phyloP scores from a whole-genome alignment of 2,113 vertebrate species.

The Melanerpes aurifrons region DNA sequence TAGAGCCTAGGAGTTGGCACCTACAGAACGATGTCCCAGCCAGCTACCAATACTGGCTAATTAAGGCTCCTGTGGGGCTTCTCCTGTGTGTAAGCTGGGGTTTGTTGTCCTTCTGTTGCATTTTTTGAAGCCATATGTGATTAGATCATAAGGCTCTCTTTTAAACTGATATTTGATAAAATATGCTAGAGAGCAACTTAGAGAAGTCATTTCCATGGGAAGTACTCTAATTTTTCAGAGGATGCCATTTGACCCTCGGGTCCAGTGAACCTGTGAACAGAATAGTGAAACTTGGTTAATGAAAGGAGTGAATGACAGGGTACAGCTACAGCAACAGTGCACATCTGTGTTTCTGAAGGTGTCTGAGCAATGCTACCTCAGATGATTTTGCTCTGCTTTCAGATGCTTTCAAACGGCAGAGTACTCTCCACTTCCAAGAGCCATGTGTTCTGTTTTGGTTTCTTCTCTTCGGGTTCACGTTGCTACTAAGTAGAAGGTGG shows the following conservation, averaged over 20 bases:
- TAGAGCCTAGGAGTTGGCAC: neutral
- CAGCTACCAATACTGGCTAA: neutral
- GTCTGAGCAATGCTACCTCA: neutral
- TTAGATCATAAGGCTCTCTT: neutral
- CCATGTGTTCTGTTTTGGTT: neutral
- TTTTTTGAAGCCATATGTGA: neutral
- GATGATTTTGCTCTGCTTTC: neutral
- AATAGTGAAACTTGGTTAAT: neutral
- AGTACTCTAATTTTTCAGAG: neutral
- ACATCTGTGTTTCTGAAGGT: neutral
- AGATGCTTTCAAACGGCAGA: neutral
- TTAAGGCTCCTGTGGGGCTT: neutral
- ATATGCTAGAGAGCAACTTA: neutral
- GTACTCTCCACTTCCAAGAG: neutral
- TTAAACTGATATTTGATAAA: neutral
- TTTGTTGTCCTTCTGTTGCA: neutral
- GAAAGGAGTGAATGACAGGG: neutral
- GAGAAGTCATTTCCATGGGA: neutral
- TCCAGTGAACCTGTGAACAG: neutral
- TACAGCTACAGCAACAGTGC: neutral
- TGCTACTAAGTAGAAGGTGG: neutral
- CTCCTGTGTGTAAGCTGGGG: neutral
- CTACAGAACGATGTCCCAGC: neutral
- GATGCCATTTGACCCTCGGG: neutral
- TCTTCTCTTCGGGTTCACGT: neutral